Evolutionary conservation across 2,797 vertebrate species (phyloP).

Genomic region (Carduelis carduelis): DNA sequence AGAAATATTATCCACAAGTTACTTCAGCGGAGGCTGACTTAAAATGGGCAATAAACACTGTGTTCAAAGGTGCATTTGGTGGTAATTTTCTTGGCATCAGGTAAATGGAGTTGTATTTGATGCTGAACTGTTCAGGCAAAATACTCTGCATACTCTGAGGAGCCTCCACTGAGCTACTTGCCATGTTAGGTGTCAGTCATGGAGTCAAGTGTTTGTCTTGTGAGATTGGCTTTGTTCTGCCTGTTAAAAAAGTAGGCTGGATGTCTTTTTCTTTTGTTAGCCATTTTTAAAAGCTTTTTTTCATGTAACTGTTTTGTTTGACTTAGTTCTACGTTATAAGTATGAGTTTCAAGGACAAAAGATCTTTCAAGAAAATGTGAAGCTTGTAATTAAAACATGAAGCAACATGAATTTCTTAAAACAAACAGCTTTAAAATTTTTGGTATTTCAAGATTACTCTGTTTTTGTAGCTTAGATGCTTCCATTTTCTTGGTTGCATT

Average conservation of each 20-base stretch:
- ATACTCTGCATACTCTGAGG: not conserved
- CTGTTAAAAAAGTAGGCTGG: not conserved
- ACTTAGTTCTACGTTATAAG: not conserved
- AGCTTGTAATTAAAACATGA: not conserved
- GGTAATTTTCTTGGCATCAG: not conserved
- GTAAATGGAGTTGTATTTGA: not conserved
- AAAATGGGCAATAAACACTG: not conserved
- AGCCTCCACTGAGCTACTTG: conserved; percentile 62
- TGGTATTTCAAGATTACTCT: not conserved
- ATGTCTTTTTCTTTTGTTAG: conserved; percentile 3
- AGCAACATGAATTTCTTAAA: not conserved
- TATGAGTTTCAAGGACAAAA: not conserved
- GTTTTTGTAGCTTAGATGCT: not conserved
- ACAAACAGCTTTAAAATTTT: not conserved
- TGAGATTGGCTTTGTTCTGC: conserved; percentile 31
- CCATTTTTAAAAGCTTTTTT: not conserved
- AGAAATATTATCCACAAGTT: conserved; percentile 36
- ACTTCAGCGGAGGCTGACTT: conserved; percentile 52
- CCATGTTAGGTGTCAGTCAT: conserved; percentile 1
- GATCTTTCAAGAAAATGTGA: conserved; percentile 14
- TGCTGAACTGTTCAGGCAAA: not conserved
- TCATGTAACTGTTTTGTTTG: not conserved
- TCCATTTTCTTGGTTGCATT: conserved; percentile 7
- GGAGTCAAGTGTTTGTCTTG: conserved; percentile 23
- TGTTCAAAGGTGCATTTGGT: not conserved